Evolutionary conservation across 2,113 vertebrate species (phyloP), one percentile per base, ranked within the genome.

Genomic region (Indri indri): DNA sequence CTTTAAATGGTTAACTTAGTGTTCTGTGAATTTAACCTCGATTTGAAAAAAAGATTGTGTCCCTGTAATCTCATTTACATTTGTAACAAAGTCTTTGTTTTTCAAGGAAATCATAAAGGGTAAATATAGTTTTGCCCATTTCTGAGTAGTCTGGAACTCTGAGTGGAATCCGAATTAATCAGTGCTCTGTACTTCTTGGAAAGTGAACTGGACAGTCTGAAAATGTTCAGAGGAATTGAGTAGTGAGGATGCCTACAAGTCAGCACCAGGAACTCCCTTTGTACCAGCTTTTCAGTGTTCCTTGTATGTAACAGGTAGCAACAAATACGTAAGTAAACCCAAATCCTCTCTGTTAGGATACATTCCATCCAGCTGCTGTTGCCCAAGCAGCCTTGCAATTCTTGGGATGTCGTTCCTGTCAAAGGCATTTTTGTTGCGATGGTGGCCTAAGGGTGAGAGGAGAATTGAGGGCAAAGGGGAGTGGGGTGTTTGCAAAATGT

Each of bases 71-170:
- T 86, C 54, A 23, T 54, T 86, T 22, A 37, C 3, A 34, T 77
- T 47, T 40, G 45, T 76, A 77, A 87, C n/a, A 87, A 77, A 88
- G 70, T 88, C 37, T 80, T 95, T 92, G 65, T 77, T 92, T 85
- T 93, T 82, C 59, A 76, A 79, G 50, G n/a, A 92, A 61, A 87
- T 81, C 50, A 40, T 90, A 63, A 90, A 68, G 74, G 74, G 27
- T 37, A 61, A 52, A 81, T 90, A 76, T 86, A 93, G n/a, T 66
- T 95, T 52, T 63, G 74, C 14, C 23, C 30, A 40, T 90, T 76
- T 87, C 66, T 82, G 80, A 80, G 27, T n/a, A 88, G 59, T 47
- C 71, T 40, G 27, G 91, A 87, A 86, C 32, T 86, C 47, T 47
- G 86, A 86, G 40, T 61, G 42, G 45, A 68, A 77, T 71, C 16